Evolutionary conservation across 1,140 invertebrate genomes (phyloP).

Genomic region (Zaprionus tsacasi): DNA sequence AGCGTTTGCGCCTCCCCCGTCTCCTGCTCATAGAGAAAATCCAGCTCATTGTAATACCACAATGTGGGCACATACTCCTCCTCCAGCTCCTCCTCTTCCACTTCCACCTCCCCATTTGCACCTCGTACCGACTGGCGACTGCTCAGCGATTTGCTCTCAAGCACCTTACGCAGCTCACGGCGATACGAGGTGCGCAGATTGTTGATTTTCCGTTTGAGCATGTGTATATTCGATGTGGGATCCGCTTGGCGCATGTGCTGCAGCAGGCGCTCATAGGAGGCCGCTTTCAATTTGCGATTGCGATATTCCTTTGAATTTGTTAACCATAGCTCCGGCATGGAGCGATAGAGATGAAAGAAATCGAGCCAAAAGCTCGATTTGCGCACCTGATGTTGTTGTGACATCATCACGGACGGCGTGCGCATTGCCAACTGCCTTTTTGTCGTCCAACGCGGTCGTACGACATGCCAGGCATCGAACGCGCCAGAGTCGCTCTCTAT

Average conservation of each 20-base stretch:
- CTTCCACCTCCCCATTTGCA: neutral
- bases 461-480: slow-evolving; percentile 6
- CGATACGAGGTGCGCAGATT: slow-evolving; percentile 68
- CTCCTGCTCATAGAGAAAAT: slow-evolving; percentile 63
- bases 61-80: slow-evolving; percentile 43
- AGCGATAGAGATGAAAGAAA: slow-evolving; percentile 61
- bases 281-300: slow-evolving; percentile 42
- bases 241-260: slow-evolving; percentile 32
- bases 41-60: slow-evolving; percentile 65
- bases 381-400: slow-evolving; percentile 28
- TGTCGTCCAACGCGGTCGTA: slow-evolving; percentile 45
- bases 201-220: slow-evolving; percentile 66
- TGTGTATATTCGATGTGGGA: slow-evolving; percentile 46
- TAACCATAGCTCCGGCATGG: slow-evolving; percentile 67
- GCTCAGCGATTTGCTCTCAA: slow-evolving; percentile 21
- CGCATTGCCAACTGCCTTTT: slow-evolving; percentile 21
- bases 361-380: slow-evolving; percentile 44
- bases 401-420: slow-evolving; percentile 8
- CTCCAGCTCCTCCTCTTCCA: neutral
- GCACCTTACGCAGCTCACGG: slow-evolving; percentile 59
- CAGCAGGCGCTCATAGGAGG: slow-evolving; percentile 46
- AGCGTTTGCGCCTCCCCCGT: slow-evolving; percentile 36
- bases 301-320: slow-evolving; percentile 52
- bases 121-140: no score
- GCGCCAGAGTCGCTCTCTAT: no score